These are phyloP conservation scores for Sebastes taczanowskii DNA, from an alignment of 2,797 vertebrate genomes.

Conservation along the genomic window DNA sequence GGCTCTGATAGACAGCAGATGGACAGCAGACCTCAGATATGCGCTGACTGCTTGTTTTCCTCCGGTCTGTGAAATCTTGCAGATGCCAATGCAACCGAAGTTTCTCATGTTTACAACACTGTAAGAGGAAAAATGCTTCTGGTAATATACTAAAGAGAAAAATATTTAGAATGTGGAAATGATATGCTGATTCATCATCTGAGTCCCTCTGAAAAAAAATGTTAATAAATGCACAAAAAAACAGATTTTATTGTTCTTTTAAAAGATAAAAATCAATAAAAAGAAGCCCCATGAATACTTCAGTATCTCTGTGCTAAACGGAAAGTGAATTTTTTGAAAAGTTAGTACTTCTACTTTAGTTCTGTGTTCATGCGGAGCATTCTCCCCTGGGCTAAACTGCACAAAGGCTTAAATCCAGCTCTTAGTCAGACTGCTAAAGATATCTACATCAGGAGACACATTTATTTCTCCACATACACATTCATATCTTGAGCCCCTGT, in stretches of 20 bases:
- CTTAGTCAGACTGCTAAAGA: conserved; percentile 61
- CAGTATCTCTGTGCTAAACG: neutral
- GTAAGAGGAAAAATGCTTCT: neutral
- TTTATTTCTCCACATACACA: conserved; percentile 39
- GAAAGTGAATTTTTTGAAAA: conserved; percentile 31
- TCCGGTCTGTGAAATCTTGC: too few species aligned
- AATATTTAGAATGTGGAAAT: neutral
- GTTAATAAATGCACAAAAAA: neutral
- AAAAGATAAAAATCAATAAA: neutral
- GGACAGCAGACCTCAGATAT: too few species aligned
- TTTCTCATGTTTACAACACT: neutral
- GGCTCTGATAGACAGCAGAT: too few species aligned
- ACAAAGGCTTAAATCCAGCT: conserved; percentile 49
- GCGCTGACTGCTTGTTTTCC: too few species aligned
- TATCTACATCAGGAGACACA: conserved; percentile 55
- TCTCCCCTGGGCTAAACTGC: conserved; percentile 42
- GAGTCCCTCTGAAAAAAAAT: neutral
- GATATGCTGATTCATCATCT: neutral
- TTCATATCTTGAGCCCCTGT: conserved; percentile 42
- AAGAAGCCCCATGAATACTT: neutral
- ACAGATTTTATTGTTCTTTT: neutral
- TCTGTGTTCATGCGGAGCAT: conserved; percentile 29
- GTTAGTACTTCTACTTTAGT: conserved; percentile 34
- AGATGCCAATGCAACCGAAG: neutral
- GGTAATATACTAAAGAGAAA: neutral